Evolutionary conservation across 2,113 vertebrate genomes (phyloP).

Genomic region (Thomomys bottae): DNA sequence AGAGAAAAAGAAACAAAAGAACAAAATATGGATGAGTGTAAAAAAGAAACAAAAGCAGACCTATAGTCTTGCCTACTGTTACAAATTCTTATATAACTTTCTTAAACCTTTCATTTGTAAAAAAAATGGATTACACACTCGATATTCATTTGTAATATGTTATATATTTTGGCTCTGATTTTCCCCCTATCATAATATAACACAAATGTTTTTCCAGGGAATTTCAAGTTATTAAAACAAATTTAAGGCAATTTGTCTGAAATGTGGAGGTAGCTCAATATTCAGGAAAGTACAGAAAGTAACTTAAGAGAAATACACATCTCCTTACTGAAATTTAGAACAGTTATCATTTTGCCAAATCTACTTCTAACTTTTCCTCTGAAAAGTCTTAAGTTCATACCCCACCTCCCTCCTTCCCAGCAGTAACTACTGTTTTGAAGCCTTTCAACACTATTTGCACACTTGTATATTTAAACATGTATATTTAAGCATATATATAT

Average conservation of each 20-base stretch:
- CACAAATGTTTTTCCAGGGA: conserved; percentile 21
- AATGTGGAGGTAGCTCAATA: conserved; percentile 31
- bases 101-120: conserved; percentile 9
- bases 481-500: too few relatives aligned
- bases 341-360: conserved; percentile 32
- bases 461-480: not conserved
- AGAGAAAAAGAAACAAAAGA: not conserved
- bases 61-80: not conserved
- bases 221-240: not conserved
- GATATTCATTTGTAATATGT: not conserved
- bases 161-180: conserved; percentile 12
- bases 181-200: conserved; percentile 3
- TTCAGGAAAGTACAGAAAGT: conserved; percentile 39
- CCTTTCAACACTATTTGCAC: not conserved
- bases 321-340: conserved; percentile 9
- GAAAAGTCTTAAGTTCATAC: not conserved
- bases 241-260: conserved; percentile 43
- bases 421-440: conserved; percentile 15
- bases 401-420: not conserved
- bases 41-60: conserved; percentile 26
- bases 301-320: conserved; percentile 25
- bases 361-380: not conserved
- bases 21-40: not conserved
- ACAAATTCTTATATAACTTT: not conserved
- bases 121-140: too few relatives aligned